Percentiles rank a stretch among this genome's conserved stretches.
Conservation (phyloP, 2,888 invertebrate genomes). For the Toxonevra muliebris region DNA sequence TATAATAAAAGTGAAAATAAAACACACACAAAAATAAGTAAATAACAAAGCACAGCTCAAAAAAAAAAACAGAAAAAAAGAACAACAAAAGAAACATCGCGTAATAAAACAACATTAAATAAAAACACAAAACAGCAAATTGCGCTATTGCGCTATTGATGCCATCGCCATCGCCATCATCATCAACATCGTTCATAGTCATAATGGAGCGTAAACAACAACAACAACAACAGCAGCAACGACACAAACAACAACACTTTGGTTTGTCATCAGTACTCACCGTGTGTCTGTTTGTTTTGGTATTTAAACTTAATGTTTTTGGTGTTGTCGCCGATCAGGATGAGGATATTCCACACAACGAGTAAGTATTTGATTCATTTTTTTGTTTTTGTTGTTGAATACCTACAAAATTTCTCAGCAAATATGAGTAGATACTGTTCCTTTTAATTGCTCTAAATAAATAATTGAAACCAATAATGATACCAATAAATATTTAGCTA, state of each 20-base stretch:
- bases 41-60: conserved; percentile 9
- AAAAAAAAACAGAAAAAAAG: conserved; percentile 2
- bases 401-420: no score
- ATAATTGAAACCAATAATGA: no score
- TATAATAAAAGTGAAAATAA: conserved; percentile 5
- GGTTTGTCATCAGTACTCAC: conserved; percentile 48
- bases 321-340: conserved; percentile 73
- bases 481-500: no score
- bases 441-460: no score
- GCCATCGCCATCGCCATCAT: conserved; percentile 28
- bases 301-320: conserved; percentile 54
- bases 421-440: no score
- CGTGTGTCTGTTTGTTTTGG: conserved; percentile 55
- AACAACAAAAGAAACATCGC: conserved; percentile 32
- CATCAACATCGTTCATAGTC: conserved; percentile 16
- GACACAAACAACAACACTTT: conserved; percentile 39
- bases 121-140: conserved; percentile 23
- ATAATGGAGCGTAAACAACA: conserved; percentile 9
- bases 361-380: conserved; percentile 74
- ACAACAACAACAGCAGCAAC: neutral
- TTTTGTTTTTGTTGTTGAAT: no score
- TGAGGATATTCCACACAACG: conserved; percentile 89
- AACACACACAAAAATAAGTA: neutral
- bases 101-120: conserved; percentile 34
- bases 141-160: conserved; percentile 33